Conservation (phyloP, 2,113 vertebrate species). For the Alces alces region DNA sequence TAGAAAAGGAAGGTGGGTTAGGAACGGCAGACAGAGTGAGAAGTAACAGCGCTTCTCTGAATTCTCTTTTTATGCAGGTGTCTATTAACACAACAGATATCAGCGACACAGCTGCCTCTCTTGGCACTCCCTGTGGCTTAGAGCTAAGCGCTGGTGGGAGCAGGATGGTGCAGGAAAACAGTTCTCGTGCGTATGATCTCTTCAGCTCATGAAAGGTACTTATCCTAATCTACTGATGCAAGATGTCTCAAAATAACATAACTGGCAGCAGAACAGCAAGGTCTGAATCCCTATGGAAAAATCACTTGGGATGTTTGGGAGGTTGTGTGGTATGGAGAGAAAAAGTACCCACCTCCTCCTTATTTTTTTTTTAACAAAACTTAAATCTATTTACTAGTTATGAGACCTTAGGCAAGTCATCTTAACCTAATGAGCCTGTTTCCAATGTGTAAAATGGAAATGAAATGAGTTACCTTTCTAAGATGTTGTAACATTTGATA, state of each 20-base stretch:
- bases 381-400: background rate
- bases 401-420: background rate
- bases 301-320: background rate
- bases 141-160: background rate
- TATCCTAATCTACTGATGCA: background rate
- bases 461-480: background rate
- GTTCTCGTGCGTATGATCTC: fast-evolving
- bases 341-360: fast-evolving
- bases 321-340: background rate
- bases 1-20: background rate
- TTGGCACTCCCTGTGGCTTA: background rate
- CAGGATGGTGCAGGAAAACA: background rate
- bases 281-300: background rate
- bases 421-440: background rate
- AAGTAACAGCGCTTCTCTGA: background rate
- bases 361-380: background rate
- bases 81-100: background rate
- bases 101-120: background rate
- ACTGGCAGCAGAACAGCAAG: background rate
- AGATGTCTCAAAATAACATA: background rate
- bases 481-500: background rate
- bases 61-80: background rate
- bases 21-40: background rate
- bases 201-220: background rate
- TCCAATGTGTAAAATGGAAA: background rate